Conservation (phyloP, 92 coral and sea anemone species). For the Phenganax stokvisi region DNA sequence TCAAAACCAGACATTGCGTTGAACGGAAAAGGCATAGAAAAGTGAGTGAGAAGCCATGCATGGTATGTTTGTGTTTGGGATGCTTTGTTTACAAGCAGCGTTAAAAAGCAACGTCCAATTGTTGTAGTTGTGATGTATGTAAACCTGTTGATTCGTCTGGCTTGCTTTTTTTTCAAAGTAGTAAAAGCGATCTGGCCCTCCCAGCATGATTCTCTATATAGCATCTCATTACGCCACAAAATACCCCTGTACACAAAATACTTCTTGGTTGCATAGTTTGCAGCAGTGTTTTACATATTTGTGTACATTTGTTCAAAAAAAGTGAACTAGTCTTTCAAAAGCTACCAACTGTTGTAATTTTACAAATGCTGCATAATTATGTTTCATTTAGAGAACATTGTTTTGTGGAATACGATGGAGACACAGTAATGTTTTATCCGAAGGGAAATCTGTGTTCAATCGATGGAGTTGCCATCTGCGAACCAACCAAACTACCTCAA, state of each 20-base stretch:
- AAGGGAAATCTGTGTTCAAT: conserved; percentile 83
- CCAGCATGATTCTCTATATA: background rate
- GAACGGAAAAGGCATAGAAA: conserved; percentile 89
- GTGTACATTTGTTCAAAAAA: background rate
- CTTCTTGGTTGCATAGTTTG: background rate
- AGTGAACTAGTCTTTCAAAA: too few species aligned
- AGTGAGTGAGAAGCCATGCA: conserved; percentile 40
- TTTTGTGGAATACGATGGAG: conserved; percentile 84
- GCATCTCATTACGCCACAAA: background rate
- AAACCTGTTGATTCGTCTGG: too few species aligned
- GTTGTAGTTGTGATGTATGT: too few species aligned
- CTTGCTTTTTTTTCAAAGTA: too few species aligned
- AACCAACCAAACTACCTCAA: conserved; percentile 93
- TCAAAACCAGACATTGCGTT: conserved; percentile 88
- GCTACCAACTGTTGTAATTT: background rate
- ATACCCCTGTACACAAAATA: background rate
- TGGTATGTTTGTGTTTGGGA: background rate
- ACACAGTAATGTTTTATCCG: conserved; percentile 83
- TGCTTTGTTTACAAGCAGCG: background rate
- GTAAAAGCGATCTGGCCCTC: too few species aligned
- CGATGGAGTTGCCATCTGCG: conserved; percentile 85
- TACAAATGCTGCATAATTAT: background rate
- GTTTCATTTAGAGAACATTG: conserved; percentile 73
- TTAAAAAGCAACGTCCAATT: too few species aligned
- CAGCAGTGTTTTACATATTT: background rate